These are phyloP conservation scores for Leptopterna dolabrata DNA, from an alignment of 2,888 invertebrate genomes.

Conservation along the genomic window DNA sequence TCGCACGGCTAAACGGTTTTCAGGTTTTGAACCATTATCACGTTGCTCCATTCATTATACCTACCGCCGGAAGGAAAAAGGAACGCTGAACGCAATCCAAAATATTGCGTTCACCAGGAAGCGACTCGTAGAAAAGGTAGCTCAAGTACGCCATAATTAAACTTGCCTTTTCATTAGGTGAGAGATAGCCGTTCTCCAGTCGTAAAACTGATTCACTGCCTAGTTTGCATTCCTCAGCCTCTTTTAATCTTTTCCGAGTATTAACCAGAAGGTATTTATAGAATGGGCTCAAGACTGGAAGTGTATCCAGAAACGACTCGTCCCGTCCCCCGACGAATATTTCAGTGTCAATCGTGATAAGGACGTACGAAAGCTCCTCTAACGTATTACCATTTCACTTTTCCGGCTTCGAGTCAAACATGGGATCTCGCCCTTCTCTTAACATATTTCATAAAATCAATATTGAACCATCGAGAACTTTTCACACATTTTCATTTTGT, in stretches of 20 bases:
- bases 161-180: background rate
- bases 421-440: too few relatives aligned
- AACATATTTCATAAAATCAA: too few relatives aligned
- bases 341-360: constrained; percentile 24
- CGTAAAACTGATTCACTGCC: constrained; percentile 15
- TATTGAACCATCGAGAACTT: too few relatives aligned
- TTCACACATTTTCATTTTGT: too few relatives aligned
- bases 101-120: too few relatives aligned
- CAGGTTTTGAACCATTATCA: too few relatives aligned
- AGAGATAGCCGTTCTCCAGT: background rate
- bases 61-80: too few relatives aligned
- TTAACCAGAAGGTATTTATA: background rate
- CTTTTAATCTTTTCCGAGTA: constrained; percentile 4
- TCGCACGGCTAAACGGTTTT: too few relatives aligned
- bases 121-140: too few relatives aligned
- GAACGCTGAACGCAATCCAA: background rate
- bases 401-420: background rate
- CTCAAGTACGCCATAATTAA: too few relatives aligned
- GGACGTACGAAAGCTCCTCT: background rate
- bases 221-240: constrained; percentile 10
- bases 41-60: too few relatives aligned
- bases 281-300: constrained; percentile 4
- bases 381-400: background rate
- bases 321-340: constrained; percentile 9
- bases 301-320: background rate